These are phyloP conservation scores for Drosophila nigricruria DNA, from an alignment of 2,888 invertebrate species.

Conservation along the genomic window DNA sequence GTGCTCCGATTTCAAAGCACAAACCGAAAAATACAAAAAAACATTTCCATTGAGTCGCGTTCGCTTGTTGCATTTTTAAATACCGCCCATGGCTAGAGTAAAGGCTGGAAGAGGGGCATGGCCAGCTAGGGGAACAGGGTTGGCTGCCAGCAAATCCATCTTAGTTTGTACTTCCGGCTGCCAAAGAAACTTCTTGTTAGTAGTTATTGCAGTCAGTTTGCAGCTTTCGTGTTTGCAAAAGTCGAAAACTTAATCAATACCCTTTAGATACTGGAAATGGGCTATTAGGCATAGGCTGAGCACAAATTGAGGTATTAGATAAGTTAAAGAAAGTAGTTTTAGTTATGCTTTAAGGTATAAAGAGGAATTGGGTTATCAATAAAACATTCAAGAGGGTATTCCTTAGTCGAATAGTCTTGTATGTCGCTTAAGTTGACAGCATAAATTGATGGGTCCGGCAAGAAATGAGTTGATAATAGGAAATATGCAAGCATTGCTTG, in stretches of 20 bases:
- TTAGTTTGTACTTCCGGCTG: slow-evolving; percentile 49
- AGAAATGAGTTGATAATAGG: neutral
- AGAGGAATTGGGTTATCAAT: neutral
- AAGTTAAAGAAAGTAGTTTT: neutral
- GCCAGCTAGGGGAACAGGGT: too few relatives aligned
- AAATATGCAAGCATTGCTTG: neutral
- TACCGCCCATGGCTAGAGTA: slow-evolving; percentile 19
- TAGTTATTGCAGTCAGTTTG: slow-evolving; percentile 30
- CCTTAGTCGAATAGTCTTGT: neutral
- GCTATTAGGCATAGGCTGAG: neutral
- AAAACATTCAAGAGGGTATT: neutral
- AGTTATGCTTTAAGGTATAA: neutral
- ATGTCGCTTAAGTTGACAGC: neutral
- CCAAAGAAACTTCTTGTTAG: slow-evolving; percentile 42
- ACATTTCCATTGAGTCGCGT: slow-evolving; percentile 36
- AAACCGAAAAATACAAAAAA: slow-evolving; percentile 35
- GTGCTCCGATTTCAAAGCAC: slow-evolving; percentile 32
- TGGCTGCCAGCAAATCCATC: slow-evolving; percentile 36
- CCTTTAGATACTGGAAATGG: neutral
- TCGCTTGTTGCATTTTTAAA: slow-evolving; percentile 76
- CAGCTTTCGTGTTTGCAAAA: slow-evolving; percentile 12
- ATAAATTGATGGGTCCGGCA: neutral
- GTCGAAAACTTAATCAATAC: slow-evolving; percentile 8
- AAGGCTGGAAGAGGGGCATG: neutral
- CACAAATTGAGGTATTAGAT: neutral